phyloP scores from a whole-genome alignment of 2,113 vertebrate genomes.

The Macaca mulatta region DNA sequence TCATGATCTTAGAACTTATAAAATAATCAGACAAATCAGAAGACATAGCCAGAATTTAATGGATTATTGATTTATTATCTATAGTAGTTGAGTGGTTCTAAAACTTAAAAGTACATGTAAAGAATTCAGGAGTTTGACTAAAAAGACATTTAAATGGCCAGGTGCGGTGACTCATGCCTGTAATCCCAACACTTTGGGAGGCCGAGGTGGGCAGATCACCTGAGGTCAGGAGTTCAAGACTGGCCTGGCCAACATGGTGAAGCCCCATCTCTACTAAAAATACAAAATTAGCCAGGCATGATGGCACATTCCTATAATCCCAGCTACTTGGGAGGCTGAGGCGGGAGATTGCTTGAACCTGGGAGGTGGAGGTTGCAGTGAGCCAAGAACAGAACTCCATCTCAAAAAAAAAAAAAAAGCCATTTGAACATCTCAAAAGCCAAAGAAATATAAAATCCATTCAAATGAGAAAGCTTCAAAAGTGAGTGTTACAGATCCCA shows the following conservation, averaged over 20 bases:
- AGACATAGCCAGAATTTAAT: background rate
- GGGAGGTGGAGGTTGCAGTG: too few species aligned
- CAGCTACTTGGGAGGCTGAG: too few species aligned
- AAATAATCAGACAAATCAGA: conserved; percentile 23
- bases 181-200: too few species aligned
- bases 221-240: too few species aligned
- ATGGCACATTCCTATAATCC: too few species aligned
- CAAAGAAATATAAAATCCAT: background rate
- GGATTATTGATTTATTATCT: background rate
- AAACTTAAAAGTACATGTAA: background rate
- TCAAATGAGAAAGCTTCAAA: background rate
- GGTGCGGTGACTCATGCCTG: too few species aligned
- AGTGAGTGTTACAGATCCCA: background rate
- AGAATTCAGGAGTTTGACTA: background rate
- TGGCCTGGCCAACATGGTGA: too few species aligned
- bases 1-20: background rate
- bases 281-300: too few species aligned
- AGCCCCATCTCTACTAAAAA: too few species aligned
- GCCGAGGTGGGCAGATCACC: too few species aligned
- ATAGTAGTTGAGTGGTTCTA: background rate
- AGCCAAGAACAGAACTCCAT: too few species aligned
- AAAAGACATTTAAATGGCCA: background rate
- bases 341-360: too few species aligned
- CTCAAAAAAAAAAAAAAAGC: background rate
- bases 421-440: background rate